Conservation (phyloP, 2,888 invertebrate genomes). For the Chromoteleia sp. region DNA sequence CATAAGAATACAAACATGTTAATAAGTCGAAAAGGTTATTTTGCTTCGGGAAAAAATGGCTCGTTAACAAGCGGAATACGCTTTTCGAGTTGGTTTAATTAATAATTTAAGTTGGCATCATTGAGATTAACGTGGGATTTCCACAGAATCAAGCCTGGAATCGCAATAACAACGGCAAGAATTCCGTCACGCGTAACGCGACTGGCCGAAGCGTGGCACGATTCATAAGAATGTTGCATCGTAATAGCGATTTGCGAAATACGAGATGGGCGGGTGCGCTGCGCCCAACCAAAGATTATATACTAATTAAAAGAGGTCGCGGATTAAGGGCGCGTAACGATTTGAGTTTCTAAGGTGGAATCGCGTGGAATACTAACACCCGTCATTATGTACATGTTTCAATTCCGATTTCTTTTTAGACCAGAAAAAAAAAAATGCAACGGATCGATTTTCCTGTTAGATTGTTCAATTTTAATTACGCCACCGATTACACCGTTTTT, state of each 20-base stretch:
- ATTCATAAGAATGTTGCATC: constrained; percentile 72
- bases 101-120: constrained; percentile 32
- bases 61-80: too few species aligned
- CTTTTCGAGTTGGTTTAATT: too few species aligned
- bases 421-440: constrained; percentile 43
- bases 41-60: not conserved
- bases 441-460: constrained; percentile 34
- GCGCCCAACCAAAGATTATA: constrained; percentile 71
- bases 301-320: constrained; percentile 71
- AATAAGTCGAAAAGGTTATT: too few species aligned
- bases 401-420: constrained; percentile 57
- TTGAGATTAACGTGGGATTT: constrained; percentile 50
- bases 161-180: constrained; percentile 56
- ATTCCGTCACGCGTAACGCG: constrained; percentile 70
- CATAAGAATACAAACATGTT: too few species aligned
- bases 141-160: constrained; percentile 35
- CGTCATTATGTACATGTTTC: constrained; percentile 53
- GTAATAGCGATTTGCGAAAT: constrained; percentile 72
- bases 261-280: constrained; percentile 70
- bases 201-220: constrained; percentile 70
- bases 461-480: constrained; percentile 10
- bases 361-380: constrained; percentile 65
- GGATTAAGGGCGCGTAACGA: constrained; percentile 70
- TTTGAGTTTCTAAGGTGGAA: constrained; percentile 66
- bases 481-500: constrained; percentile 8